Percentiles rank a stretch among this genome's conserved stretches.
Conservation (phyloP, 2,797 vertebrate genomes). For the Pangasius larnaudii region DNA sequence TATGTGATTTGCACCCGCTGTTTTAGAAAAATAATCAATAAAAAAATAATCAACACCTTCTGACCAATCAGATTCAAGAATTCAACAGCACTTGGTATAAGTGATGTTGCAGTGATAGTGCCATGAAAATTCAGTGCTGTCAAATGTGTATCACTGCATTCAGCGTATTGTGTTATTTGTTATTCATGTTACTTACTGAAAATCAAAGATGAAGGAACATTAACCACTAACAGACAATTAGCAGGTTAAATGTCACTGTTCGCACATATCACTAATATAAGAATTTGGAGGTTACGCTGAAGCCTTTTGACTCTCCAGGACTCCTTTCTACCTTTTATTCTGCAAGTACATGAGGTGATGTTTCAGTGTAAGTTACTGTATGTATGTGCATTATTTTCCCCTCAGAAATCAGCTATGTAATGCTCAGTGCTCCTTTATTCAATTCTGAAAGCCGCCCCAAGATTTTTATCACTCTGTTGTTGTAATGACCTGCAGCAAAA, state of each 20-base stretch:
- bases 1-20: neutral
- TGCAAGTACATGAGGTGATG: neutral
- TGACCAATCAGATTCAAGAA: neutral
- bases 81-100: neutral
- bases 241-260: neutral
- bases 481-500: neutral
- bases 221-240: neutral
- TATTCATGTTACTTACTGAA: neutral
- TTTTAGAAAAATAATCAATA: neutral
- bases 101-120: neutral
- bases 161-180: neutral
- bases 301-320: neutral
- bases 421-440: neutral
- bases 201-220: neutral
- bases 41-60: neutral
- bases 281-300: neutral
- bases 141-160: neutral
- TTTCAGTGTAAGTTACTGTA: neutral
- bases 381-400: neutral
- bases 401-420: neutral
- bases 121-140: neutral
- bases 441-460: neutral
- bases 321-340: neutral
- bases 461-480: neutral
- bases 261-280: neutral